Evolutionary conservation across 2,888 invertebrate genomes (phyloP).

Genomic region (Ypsolopha scabrella): DNA sequence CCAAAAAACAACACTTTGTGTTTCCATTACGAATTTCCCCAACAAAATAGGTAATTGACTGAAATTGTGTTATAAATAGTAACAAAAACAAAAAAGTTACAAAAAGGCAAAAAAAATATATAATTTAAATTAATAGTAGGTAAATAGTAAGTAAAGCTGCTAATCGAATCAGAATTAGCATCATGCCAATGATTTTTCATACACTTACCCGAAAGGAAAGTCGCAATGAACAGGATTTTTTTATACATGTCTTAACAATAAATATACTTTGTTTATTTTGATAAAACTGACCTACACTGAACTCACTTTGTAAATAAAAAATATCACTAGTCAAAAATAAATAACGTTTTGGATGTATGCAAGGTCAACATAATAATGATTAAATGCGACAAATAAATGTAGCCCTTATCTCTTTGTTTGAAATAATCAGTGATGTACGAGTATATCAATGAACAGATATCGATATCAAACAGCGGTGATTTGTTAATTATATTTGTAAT

Average conservation of each 20-base stretch:
- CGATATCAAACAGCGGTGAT: neutral
- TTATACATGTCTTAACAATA: neutral
- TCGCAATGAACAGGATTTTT: neutral
- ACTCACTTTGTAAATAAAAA: too few species aligned
- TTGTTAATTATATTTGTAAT: too few species aligned
- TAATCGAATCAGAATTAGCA: neutral
- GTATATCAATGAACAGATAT: neutral
- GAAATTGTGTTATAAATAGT: too few species aligned
- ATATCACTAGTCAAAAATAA: neutral
- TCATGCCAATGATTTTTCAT: neutral
- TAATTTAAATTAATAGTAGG: too few species aligned
- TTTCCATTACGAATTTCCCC: too few species aligned
- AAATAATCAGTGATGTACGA: neutral
- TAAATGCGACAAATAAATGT: neutral
- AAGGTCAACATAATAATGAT: neutral
- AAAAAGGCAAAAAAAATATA: too few species aligned
- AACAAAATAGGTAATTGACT: too few species aligned
- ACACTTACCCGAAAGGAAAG: neutral
- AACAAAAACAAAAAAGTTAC: too few species aligned
- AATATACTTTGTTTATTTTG: too few species aligned
- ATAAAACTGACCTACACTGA: too few species aligned
- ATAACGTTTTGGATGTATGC: neutral
- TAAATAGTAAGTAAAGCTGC: neutral
- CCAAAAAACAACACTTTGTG: too few species aligned
- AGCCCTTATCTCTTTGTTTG: neutral